phyloP scores from a whole-genome alignment of 2,113 vertebrate genomes.

The Cyprinodon variegatus region DNA sequence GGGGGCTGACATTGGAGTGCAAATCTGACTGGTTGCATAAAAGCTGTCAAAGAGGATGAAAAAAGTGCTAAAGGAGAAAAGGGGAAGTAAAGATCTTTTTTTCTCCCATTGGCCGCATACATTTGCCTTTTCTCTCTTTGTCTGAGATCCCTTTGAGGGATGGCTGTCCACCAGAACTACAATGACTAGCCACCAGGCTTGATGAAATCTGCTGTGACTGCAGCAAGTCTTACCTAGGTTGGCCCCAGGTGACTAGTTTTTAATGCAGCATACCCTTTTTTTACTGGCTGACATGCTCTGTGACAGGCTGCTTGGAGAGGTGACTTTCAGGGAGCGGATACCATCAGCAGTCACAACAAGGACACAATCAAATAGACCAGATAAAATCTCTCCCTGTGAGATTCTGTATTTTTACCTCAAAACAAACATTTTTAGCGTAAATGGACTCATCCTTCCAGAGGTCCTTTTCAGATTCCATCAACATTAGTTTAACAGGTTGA shows the following conservation, averaged over 20 bases:
- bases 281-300: conserved; percentile 42
- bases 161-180: conserved; percentile 27
- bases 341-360: conserved; percentile 11
- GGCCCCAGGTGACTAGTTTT: conserved; percentile 51
- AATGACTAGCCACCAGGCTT: conserved; percentile 39
- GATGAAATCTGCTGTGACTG: conserved; percentile 65
- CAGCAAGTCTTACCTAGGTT: conserved; percentile 49
- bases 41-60: conserved; percentile 46
- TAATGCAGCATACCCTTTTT: conserved; percentile 36
- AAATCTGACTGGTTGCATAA: conserved; percentile 38
- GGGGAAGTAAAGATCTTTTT: conserved; percentile 7
- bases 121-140: conserved; percentile 39
- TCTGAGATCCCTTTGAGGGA: conserved; percentile 36
- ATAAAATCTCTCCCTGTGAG: conserved; percentile 2
- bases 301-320: conserved; percentile 33
- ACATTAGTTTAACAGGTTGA: background rate
- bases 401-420: background rate
- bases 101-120: conserved; percentile 22
- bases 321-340: conserved; percentile 19
- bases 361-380: background rate
- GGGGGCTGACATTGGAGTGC: conserved; percentile 55
- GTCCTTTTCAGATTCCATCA: background rate
- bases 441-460: background rate
- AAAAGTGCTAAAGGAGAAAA: conserved; percentile 23
- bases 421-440: background rate